Conservation (phyloP, 2,888 invertebrate genomes). For the Subacronicta megacephala region DNA sequence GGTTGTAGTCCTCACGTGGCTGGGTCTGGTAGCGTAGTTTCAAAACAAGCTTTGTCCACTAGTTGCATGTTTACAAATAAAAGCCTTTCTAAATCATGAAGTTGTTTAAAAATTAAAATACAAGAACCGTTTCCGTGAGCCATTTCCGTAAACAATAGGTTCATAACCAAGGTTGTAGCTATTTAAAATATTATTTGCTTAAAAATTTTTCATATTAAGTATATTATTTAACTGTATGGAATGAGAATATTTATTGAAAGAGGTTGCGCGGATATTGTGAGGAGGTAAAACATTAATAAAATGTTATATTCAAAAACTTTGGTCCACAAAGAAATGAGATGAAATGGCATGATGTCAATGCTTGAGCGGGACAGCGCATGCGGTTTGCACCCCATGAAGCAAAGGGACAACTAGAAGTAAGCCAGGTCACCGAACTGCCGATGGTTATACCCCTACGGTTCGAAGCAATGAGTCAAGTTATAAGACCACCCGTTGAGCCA, state of each 20-base stretch:
- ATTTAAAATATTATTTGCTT: conserved; percentile 10
- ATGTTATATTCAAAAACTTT: conserved; percentile 15
- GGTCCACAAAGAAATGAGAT: conserved; percentile 69
- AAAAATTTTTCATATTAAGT: neutral
- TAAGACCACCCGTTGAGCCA: conserved; percentile 53
- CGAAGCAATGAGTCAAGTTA: conserved; percentile 58
- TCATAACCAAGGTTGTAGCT: conserved; percentile 8
- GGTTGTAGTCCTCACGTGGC: conserved; percentile 68
- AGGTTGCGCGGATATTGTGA: too few species aligned
- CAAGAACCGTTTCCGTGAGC: conserved; percentile 63
- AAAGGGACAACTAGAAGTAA: conserved; percentile 76
- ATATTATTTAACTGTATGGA: too few species aligned
- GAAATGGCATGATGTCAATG: conserved; percentile 67
- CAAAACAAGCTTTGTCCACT: conserved; percentile 79
- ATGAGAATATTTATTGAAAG: too few species aligned
- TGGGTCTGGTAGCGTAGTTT: conserved; percentile 62
- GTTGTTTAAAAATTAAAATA: conserved; percentile 64
- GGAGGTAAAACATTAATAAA: too few species aligned
- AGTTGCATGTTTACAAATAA: conserved; percentile 79
- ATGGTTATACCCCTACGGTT: conserved; percentile 72
- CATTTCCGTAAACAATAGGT: conserved; percentile 53
- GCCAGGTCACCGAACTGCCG: conserved; percentile 83
- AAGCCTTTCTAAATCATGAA: conserved; percentile 53
- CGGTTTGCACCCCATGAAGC: conserved; percentile 82
- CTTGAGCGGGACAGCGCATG: conserved; percentile 72